These are phyloP conservation scores for Bembecia ichneumoniformis DNA, from an alignment of 2,888 invertebrate species.

Conservation along the genomic window DNA sequence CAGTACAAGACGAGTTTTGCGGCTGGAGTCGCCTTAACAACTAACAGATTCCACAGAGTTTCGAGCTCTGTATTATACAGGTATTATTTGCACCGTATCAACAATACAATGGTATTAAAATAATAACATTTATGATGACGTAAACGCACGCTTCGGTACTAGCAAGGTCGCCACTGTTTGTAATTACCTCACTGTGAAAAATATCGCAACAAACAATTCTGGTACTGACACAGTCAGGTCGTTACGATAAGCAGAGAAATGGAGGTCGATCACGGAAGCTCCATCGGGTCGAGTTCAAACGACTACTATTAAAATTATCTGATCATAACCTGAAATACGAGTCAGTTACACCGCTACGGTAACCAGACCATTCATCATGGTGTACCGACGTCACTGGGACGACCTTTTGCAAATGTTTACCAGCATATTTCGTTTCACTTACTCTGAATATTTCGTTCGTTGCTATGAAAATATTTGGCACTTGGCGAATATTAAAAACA, in stretches of 20 bases:
- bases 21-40: too few species aligned
- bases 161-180: neutral
- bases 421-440: too few species aligned
- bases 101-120: too few species aligned
- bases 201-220: neutral
- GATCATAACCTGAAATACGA: constrained; percentile 24
- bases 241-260: constrained; percentile 40
- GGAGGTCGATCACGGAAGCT: constrained; percentile 39
- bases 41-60: too few species aligned
- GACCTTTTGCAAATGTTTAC: constrained; percentile 5
- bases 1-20: too few species aligned
- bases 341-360: constrained; percentile 5
- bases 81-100: too few species aligned
- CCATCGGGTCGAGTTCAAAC: constrained; percentile 11
- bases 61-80: too few species aligned
- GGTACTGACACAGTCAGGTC: constrained; percentile 19
- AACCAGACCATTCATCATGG: constrained; percentile 10
- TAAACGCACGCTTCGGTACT: too few species aligned
- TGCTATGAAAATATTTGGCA: constrained; percentile 1
- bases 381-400: neutral
- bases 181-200: neutral
- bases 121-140: too few species aligned
- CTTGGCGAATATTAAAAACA: too few species aligned
- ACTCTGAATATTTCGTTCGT: constrained; percentile 8
- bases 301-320: constrained; percentile 26